A percentile compares a stretch with the other conserved stretches of the same genome.
Evolutionary conservation across 2,797 vertebrate species (phyloP).

Genomic region (Eremophila alpestris): DNA sequence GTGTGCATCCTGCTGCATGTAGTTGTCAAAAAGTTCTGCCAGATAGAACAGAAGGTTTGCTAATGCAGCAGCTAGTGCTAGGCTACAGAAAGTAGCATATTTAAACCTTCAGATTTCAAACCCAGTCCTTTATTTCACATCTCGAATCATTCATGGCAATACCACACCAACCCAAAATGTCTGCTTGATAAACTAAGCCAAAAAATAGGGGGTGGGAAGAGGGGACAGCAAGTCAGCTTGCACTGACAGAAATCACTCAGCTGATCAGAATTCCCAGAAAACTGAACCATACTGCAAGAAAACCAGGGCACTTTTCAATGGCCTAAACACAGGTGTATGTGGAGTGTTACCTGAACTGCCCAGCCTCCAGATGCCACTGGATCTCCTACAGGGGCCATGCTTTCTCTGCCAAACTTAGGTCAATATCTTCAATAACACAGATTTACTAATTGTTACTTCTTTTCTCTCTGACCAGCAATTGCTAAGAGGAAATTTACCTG

Average conservation of each 20-base stretch:
- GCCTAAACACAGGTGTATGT: not conserved
- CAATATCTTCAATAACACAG: not conserved
- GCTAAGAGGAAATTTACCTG: not conserved
- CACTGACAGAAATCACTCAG: not conserved
- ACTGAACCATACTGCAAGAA: not conserved
- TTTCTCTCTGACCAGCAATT: not conserved
- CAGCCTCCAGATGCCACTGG: not conserved
- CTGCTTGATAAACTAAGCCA: not conserved
- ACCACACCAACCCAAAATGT: not conserved
- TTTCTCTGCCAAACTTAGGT: not conserved
- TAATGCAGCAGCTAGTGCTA: not conserved
- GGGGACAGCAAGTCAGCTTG: not conserved
- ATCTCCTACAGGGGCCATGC: not conserved
- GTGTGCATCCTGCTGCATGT: conserved; percentile 86
- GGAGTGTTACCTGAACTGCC: not conserved
- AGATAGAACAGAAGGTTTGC: not conserved
- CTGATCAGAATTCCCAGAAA: not conserved
- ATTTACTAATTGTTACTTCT: not conserved
- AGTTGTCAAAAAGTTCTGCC: conserved; percentile 82
- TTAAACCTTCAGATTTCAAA: not conserved
- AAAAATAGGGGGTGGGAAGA: not conserved
- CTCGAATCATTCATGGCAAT: not conserved
- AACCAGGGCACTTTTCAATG: not conserved
- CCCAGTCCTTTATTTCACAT: not conserved
- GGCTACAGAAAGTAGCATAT: not conserved